Percentiles rank a stretch among this genome's conserved stretches.
Conservation (phyloP, 2,113 vertebrate species). For the Channa argus region DNA sequence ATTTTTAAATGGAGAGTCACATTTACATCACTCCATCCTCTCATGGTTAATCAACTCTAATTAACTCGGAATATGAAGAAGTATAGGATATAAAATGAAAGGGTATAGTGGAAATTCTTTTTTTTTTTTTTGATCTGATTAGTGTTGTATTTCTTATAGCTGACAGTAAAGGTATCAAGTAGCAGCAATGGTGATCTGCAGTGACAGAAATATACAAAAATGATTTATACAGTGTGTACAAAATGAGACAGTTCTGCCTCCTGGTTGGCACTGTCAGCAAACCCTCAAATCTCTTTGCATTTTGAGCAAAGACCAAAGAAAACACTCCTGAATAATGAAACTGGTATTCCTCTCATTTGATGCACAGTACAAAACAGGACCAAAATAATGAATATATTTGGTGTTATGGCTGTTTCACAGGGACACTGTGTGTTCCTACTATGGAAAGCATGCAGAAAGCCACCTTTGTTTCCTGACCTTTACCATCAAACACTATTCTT, state of each 20-base stretch:
- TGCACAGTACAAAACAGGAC: slow-evolving; percentile 74
- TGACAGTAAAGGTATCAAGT: slow-evolving; percentile 9
- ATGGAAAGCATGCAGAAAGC: slow-evolving; percentile 67
- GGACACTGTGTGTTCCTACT: slow-evolving; percentile 58
- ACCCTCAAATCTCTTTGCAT: slow-evolving; percentile 72
- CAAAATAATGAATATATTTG: slow-evolving; percentile 80
- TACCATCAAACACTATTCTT: slow-evolving; percentile 84
- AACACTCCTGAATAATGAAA: slow-evolving; percentile 70
- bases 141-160: slow-evolving; percentile 36
- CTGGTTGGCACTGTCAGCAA: slow-evolving; percentile 67
- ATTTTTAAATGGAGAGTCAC: slow-evolving; percentile 70
- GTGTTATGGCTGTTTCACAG: slow-evolving; percentile 60
- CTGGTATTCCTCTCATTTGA: slow-evolving; percentile 54
- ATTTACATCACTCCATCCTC: slow-evolving; percentile 54
- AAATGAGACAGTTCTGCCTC: slow-evolving; percentile 61
- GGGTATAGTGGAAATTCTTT: slow-evolving; percentile 8
- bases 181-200: slow-evolving; percentile 70
- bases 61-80: slow-evolving; percentile 40
- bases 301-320: slow-evolving; percentile 65
- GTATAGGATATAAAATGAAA: slow-evolving; percentile 18
- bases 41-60: slow-evolving; percentile 63
- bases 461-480: slow-evolving; percentile 84
- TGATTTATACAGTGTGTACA: slow-evolving; percentile 85
- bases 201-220: slow-evolving; percentile 81
- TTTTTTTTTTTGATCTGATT: not conserved